phyloP scores from a whole-genome alignment of 1,140 invertebrate genomes.

The Probaryconus sp. region DNA sequence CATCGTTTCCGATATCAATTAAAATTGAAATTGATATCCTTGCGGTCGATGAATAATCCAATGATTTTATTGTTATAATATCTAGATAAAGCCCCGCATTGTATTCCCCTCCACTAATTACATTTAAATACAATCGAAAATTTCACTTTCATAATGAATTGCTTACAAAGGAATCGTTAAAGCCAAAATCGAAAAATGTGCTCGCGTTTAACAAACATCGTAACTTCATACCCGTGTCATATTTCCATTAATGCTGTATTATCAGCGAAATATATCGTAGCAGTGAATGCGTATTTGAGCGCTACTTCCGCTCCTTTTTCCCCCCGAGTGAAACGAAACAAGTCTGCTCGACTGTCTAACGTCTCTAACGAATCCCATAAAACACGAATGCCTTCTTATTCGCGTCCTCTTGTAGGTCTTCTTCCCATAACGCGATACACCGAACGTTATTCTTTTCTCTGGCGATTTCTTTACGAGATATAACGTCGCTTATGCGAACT shows the following conservation, averaged over 20 bases:
- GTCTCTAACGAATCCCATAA: conserved; percentile 42
- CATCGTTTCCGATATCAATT: too few relatives aligned
- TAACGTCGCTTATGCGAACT: conserved; percentile 28
- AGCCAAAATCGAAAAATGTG: too few relatives aligned
- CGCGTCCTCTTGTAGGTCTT: conserved; percentile 17
- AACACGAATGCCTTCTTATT: conserved; percentile 46
- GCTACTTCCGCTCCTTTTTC: conserved; percentile 50
- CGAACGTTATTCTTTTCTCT: conserved; percentile 50
- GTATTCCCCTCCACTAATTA: too few relatives aligned
- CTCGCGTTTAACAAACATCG: conserved; percentile 21
- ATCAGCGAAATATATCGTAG: conserved; percentile 36
- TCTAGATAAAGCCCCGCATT: too few relatives aligned
- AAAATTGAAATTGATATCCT: too few relatives aligned
- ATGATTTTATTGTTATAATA: too few relatives aligned
- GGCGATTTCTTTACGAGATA: conserved; percentile 49
- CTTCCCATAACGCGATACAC: conserved; percentile 50
- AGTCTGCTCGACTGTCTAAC: conserved; percentile 24
- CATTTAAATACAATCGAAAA: too few relatives aligned
- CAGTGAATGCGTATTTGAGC: conserved; percentile 28
- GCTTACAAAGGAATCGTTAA: conserved; percentile 8
- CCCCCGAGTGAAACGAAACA: conserved; percentile 48
- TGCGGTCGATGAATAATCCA: too few relatives aligned
- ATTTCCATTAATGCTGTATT: conserved; percentile 41
- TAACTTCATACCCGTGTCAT: conserved; percentile 45
- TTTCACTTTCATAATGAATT: neutral